A percentile compares a stretch with the other conserved stretches of the same genome.
These are phyloP conservation scores for Noctilio leporinus DNA, from an alignment of 2,113 vertebrate species.

Conservation along the genomic window DNA sequence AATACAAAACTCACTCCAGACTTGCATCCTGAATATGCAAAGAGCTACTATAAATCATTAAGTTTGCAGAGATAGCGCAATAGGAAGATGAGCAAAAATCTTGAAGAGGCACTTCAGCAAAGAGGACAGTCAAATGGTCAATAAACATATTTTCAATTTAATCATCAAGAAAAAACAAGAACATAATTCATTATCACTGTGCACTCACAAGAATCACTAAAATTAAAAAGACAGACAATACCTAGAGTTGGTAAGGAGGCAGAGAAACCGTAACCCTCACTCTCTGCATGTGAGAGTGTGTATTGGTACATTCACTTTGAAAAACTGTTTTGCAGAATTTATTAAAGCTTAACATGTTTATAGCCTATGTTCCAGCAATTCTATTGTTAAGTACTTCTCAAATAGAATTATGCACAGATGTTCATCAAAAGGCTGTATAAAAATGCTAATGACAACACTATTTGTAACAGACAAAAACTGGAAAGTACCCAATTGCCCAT, in stretches of 20 bases:
- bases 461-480: background rate
- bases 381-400: background rate
- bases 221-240: background rate
- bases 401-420: background rate
- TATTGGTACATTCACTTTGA: background rate
- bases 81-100: background rate
- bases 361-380: background rate
- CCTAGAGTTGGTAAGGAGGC: background rate
- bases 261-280: background rate
- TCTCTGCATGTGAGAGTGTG: background rate
- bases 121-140: background rate
- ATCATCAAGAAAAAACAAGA: background rate
- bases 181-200: background rate
- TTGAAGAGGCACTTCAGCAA: background rate
- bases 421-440: background rate
- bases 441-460: background rate
- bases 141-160: background rate
- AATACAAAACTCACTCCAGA: background rate
- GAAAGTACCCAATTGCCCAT: background rate
- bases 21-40: background rate
- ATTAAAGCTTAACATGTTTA: background rate
- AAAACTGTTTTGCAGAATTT: background rate
- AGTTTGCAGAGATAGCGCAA: background rate
- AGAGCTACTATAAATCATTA: background rate
- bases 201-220: background rate